These are phyloP conservation scores for Drosophila guanche DNA, from an alignment of 1,140 invertebrate genomes.

Conservation along the genomic window DNA sequence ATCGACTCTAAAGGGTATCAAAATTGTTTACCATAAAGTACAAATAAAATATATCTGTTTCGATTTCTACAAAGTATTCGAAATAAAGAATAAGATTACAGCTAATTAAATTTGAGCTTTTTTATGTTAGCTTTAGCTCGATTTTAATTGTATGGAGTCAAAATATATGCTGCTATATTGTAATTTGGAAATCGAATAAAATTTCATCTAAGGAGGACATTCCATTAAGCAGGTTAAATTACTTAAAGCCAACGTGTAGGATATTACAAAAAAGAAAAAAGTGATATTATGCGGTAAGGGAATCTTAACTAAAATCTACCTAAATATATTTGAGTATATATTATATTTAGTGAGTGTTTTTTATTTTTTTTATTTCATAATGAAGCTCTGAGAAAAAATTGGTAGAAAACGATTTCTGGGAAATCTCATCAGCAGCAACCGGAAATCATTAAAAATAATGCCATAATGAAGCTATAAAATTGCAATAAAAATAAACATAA, in stretches of 20 bases:
- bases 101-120: constrained; percentile 16
- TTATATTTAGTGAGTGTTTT: constrained; percentile 5
- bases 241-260: constrained; percentile 60
- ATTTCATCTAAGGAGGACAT: constrained; percentile 73
- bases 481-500: constrained; percentile 52
- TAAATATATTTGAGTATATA: constrained; percentile 11
- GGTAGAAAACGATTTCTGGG: constrained; percentile 20
- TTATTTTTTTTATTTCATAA: constrained; percentile 29
- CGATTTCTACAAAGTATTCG: constrained; percentile 21
- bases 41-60: constrained; percentile 23
- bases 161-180: constrained; percentile 26
- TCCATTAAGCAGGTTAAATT: constrained; percentile 72
- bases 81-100: constrained; percentile 20
- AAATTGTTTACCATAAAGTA: constrained; percentile 30
- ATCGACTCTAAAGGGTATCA: constrained; percentile 29
- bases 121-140: constrained; percentile 41
- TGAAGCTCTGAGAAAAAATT: constrained; percentile 25
- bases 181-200: constrained; percentile 44
- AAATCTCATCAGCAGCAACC: constrained; percentile 40
- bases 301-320: constrained; percentile 28
- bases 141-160: constrained; percentile 31
- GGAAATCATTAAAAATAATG: constrained; percentile 49
- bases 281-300: constrained; percentile 34
- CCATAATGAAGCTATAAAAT: constrained; percentile 52
- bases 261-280: constrained; percentile 20